Conservation (phyloP, 2,888 invertebrate species). For the Brachyptera putata region DNA sequence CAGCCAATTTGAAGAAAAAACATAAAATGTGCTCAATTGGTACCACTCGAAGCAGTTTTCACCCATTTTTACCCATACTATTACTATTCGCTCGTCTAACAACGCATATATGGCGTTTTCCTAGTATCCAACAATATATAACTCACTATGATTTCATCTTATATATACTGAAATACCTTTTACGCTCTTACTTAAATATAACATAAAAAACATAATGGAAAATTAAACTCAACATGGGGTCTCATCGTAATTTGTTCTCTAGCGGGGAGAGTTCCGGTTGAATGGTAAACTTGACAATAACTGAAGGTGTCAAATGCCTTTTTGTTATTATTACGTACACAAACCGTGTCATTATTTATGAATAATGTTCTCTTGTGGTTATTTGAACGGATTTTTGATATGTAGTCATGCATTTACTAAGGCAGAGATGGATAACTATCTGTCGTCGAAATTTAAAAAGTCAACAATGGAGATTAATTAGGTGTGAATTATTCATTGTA, state of each 20-base stretch:
- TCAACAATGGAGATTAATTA: constrained; percentile 13
- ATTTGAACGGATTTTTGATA: not conserved
- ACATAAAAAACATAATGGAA: not conserved
- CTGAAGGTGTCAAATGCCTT: constrained; percentile 14
- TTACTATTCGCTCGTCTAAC: no score
- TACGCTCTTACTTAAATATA: no score
- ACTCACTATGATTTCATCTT: no score
- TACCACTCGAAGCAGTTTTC: no score
- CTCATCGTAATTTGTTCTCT: not conserved
- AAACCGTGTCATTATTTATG: constrained; percentile 14
- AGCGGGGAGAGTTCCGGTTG: not conserved
- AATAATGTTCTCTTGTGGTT: constrained; percentile 1
- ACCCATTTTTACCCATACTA: no score
- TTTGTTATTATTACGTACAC: not conserved
- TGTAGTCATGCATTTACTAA: not conserved
- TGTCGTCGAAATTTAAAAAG: constrained; percentile 13
- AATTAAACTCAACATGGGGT: not conserved
- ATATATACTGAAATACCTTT: no score
- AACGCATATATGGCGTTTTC: no score
- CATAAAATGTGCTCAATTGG: no score
- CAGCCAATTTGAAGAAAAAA: no score
- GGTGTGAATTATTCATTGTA: constrained; percentile 4
- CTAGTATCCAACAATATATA: no score
- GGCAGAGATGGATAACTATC: not conserved
- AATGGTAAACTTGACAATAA: not conserved